Percentiles rank a stretch among this genome's conserved stretches.
Conservation (phyloP, 1,140 invertebrate species). For the Pachyrhynchus sulphureomaculatus region DNA sequence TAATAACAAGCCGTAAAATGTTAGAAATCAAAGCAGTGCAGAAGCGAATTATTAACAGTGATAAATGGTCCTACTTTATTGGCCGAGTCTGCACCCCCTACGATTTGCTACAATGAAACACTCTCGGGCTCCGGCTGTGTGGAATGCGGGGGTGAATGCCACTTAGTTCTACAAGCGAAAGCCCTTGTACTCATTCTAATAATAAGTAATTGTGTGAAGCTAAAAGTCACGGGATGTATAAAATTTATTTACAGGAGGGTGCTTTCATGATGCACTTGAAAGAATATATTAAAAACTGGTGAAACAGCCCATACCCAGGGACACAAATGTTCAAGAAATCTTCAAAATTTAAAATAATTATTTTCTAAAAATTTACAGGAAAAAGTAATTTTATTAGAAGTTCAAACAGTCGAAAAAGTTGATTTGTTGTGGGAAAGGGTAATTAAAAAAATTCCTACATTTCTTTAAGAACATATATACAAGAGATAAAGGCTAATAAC, state of each 20-base stretch:
- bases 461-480: not conserved
- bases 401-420: too few species aligned
- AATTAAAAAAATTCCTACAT: too few species aligned
- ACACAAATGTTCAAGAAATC: too few species aligned
- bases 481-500: not conserved
- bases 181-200: slow-evolving; percentile 28
- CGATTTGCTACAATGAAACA: slow-evolving; percentile 46
- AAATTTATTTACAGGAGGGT: slow-evolving; percentile 30
- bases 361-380: too few species aligned
- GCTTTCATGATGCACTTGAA: slow-evolving; percentile 18
- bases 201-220: slow-evolving; percentile 35
- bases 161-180: slow-evolving; percentile 36
- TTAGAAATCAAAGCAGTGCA: slow-evolving; percentile 33
- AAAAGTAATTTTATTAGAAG: too few species aligned
- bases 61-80: slow-evolving; percentile 47
- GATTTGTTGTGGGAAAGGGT: too few species aligned
- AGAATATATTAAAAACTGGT: slow-evolving; percentile 31
- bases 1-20: slow-evolving; percentile 33
- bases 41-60: slow-evolving; percentile 43
- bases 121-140: slow-evolving; percentile 44
- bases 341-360: too few species aligned
- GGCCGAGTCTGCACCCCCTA: slow-evolving; percentile 32
- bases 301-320: too few species aligned
- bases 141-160: slow-evolving; percentile 44
- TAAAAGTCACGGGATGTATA: slow-evolving; percentile 35